Evolutionary conservation across 2,113 vertebrate species (phyloP).

Genomic region (Gymnobelideus leadbeateri): DNA sequence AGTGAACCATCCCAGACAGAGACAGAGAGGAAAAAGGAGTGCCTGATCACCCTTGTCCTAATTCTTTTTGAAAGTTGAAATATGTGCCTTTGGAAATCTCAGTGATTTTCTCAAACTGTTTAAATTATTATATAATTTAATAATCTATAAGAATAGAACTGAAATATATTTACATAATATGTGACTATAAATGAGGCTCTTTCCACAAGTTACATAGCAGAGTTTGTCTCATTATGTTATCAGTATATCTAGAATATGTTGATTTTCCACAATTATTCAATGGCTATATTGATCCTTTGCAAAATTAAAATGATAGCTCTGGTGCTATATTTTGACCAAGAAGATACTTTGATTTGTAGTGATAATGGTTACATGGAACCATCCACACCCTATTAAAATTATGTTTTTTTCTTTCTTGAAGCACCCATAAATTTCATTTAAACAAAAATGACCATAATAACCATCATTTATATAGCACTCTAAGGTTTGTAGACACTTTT

Average conservation of each 20-base stretch:
- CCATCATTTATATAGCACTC: neutral
- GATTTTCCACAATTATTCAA: conserved; percentile 52
- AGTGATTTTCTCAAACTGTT: neutral
- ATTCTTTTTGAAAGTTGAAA: conserved; percentile 1
- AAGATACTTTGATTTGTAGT: conserved; percentile 19
- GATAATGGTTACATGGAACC: neutral
- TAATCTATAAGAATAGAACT: conserved; percentile 31
- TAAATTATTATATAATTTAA: neutral
- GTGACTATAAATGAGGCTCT: conserved; percentile 28
- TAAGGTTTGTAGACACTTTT: neutral
- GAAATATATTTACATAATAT: conserved; percentile 13
- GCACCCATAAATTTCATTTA: neutral
- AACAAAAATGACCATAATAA: neutral
- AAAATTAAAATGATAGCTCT: conserved; percentile 41
- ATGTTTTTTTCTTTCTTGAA: neutral
- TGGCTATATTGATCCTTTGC: conserved; percentile 37
- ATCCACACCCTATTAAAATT: neutral
- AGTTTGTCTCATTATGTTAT: conserved; percentile 42
- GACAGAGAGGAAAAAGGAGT: neutral
- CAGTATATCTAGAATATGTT: conserved; percentile 37
- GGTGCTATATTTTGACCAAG: neutral
- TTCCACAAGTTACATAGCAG: conserved; percentile 22
- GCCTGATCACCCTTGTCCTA: neutral
- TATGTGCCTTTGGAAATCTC: conserved; percentile 1
- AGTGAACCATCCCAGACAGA: neutral